Evolutionary conservation across 2,888 invertebrate genomes (phyloP).

Genomic region (Sminthurides aquaticus): DNA sequence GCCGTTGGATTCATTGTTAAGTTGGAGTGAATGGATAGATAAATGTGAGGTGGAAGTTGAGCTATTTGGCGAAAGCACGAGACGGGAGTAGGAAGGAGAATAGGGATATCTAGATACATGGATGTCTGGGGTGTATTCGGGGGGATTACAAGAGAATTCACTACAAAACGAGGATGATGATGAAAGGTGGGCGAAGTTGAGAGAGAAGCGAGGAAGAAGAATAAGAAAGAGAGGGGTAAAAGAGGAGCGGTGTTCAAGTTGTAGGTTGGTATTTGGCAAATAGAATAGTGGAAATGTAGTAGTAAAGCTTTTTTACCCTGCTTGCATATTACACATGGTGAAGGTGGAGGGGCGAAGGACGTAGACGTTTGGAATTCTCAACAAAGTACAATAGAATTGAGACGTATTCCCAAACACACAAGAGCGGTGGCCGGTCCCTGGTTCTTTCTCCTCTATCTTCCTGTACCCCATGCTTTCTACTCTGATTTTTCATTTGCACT

Average conservation of each 20-base stretch:
- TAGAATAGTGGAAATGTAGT: too few relatives aligned
- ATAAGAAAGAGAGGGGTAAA: conserved; percentile 10
- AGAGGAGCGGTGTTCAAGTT: neutral
- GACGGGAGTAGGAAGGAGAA: neutral
- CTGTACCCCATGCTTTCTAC: conserved; percentile 28
- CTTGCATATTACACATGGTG: too few relatives aligned
- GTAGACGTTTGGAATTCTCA: conserved; percentile 15
- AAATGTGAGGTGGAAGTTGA: neutral
- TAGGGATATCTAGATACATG: neutral
- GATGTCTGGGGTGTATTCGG: neutral
- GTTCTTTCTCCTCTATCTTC: conserved; percentile 13
- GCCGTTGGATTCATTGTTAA: neutral
- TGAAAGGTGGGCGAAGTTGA: conserved; percentile 5
- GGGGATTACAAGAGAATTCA: neutral
- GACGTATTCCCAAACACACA: conserved; percentile 15
- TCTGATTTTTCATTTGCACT: conserved; percentile 30
- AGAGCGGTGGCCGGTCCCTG: conserved; percentile 3
- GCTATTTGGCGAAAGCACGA: neutral
- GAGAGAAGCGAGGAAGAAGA: conserved; percentile 9
- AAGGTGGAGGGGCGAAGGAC: neutral
- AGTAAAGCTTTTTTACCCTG: too few relatives aligned
- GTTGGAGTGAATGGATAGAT: neutral
- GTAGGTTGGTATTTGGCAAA: neutral
- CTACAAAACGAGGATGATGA: conserved; percentile 4
- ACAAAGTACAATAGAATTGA: conserved; percentile 25